A percentile compares a stretch with the other conserved stretches of the same genome.
Conservation (phyloP, 2,113 vertebrate species). For the Fregata magnificens region DNA sequence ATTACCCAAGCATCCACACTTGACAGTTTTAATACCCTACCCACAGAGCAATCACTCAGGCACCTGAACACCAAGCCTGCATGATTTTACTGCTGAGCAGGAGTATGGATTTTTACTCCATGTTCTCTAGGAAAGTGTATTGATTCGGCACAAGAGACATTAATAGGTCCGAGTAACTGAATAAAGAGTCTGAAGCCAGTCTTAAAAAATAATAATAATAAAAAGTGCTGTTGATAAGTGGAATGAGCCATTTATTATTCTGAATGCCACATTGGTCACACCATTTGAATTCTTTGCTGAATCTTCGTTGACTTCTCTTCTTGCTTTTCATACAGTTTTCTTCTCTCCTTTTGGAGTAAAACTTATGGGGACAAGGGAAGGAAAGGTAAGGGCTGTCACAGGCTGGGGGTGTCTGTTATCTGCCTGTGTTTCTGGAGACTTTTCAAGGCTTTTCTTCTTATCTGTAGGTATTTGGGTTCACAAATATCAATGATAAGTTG, state of each 20-base stretch:
- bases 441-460: neutral
- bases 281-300: neutral
- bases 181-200: constrained; percentile 19
- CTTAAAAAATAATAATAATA: constrained; percentile 44
- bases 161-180: constrained; percentile 39
- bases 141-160: constrained; percentile 38
- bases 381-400: neutral
- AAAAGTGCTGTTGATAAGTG: constrained; percentile 6
- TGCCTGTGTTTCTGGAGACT: neutral
- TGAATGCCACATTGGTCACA: neutral
- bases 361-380: neutral
- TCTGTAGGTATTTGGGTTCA: neutral
- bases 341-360: neutral
- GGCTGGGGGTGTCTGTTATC: neutral
- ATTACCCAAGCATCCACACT: neutral
- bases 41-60: neutral
- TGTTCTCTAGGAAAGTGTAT: constrained; percentile 58
- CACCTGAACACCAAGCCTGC: neutral
- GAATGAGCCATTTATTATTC: neutral
- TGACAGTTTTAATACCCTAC: neutral
- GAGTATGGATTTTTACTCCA: constrained; percentile 50
- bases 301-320: neutral
- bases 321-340: neutral
- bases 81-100: constrained; percentile 20
- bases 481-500: fast-evolving